A percentile compares a stretch with the other conserved stretches of the same genome.
Evolutionary conservation across 64 coral and sea anemone genomes (phyloP).

Genomic region (Montipora cactus): DNA sequence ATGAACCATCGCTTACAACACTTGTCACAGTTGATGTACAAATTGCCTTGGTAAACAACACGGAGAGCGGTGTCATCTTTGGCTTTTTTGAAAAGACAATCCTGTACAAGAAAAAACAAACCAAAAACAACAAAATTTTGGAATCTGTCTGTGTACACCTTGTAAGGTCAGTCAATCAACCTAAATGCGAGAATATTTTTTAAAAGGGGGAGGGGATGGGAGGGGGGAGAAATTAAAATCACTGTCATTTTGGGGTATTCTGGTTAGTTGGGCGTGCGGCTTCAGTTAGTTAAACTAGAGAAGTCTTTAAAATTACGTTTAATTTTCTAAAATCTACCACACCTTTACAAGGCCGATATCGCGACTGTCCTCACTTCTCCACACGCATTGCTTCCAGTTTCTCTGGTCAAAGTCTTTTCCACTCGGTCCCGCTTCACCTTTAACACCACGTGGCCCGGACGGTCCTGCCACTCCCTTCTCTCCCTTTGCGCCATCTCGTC

Average conservation of each 20-base stretch:
- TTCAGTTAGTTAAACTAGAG: too few relatives aligned
- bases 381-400: slow-evolving; percentile 31
- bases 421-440: slow-evolving; percentile 6
- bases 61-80: neutral
- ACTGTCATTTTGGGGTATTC: too few relatives aligned
- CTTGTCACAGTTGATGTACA: neutral
- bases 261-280: too few relatives aligned
- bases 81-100: neutral
- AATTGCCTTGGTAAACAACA: slow-evolving; percentile 35
- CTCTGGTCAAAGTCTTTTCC: neutral
- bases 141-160: too few relatives aligned
- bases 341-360: neutral
- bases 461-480: neutral
- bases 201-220: too few relatives aligned
- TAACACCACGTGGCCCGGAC: neutral
- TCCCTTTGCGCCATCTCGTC: slow-evolving; percentile 29
- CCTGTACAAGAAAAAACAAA: neutral
- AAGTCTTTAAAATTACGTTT: too few relatives aligned
- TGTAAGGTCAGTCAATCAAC: too few relatives aligned
- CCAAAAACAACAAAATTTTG: too few relatives aligned
- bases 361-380: neutral
- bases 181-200: too few relatives aligned
- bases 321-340: too few relatives aligned
- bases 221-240: too few relatives aligned
- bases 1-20: slow-evolving; percentile 49